Evolutionary conservation across 2,888 invertebrate genomes (phyloP).

Genomic region (Campoplex capitator): DNA sequence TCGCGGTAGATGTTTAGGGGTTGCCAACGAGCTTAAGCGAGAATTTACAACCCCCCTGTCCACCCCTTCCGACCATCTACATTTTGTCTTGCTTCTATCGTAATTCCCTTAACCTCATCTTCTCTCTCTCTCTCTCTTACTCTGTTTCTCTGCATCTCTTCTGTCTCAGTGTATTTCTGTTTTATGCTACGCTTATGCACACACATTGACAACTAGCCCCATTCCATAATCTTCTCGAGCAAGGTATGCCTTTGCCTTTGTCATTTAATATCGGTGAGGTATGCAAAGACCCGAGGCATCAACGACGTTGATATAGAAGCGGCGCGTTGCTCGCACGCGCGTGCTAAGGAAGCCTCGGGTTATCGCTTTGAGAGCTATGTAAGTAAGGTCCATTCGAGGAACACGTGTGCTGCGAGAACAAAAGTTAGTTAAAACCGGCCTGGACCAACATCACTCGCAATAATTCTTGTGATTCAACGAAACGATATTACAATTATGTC

Average conservation of each 20-base stretch:
- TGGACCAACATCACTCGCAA: background rate
- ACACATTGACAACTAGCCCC: slow-evolving; percentile 33
- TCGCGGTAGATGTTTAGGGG: slow-evolving; percentile 77
- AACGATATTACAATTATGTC: background rate
- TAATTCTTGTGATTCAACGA: background rate
- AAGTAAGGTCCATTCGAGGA: slow-evolving; percentile 55
- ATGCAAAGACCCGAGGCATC: slow-evolving; percentile 75
- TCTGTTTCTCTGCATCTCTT: slow-evolving; percentile 24
- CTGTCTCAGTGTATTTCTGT: slow-evolving; percentile 37
- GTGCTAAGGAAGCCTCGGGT: slow-evolving; percentile 83
- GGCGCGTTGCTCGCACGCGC: slow-evolving; percentile 69
- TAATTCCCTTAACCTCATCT: slow-evolving; percentile 52
- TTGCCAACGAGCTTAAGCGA: slow-evolving; percentile 77
- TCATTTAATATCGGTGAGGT: slow-evolving; percentile 84
- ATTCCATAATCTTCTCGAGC: slow-evolving; percentile 68
- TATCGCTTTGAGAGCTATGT: slow-evolving; percentile 83
- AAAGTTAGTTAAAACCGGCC: background rate
- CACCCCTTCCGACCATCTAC: slow-evolving; percentile 67
- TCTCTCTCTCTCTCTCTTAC: slow-evolving; percentile 18
- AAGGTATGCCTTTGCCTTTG: slow-evolving; percentile 85
- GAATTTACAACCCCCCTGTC: slow-evolving; percentile 81
- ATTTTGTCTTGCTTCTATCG: slow-evolving; percentile 59
- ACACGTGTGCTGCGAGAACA: background rate
- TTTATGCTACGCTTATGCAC: slow-evolving; percentile 41
- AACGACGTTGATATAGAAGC: slow-evolving; percentile 55